These are phyloP conservation scores for Ptyas mucosa DNA, from an alignment of 2,113 vertebrate species.

Conservation along the genomic window DNA sequence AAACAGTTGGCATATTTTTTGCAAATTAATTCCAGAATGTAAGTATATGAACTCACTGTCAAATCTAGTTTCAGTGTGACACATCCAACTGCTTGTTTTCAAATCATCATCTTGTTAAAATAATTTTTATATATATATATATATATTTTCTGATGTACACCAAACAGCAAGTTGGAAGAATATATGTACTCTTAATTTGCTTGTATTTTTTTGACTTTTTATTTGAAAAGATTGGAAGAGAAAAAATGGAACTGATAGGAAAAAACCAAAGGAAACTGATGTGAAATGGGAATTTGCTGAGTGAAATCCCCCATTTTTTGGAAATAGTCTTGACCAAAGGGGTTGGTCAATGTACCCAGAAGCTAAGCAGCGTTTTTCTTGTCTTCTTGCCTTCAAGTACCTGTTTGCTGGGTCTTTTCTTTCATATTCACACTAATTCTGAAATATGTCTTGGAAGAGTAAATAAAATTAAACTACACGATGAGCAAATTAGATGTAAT, in stretches of 20 bases:
- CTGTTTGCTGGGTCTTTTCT: background rate
- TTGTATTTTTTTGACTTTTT: background rate
- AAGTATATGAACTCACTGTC: slow-evolving; percentile 32
- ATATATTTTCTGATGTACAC: background rate
- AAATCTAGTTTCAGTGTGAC: slow-evolving; percentile 39
- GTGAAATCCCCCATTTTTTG: background rate
- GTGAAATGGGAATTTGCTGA: background rate
- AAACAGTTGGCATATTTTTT: slow-evolving; percentile 55
- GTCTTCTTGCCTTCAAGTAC: background rate
- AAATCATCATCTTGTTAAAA: background rate
- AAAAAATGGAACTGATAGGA: background rate
- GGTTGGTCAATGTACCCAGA: background rate
- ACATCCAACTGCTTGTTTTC: background rate
- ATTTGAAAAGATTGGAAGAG: background rate
- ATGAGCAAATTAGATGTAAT: background rate
- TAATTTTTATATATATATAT: background rate
- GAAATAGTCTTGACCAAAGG: background rate
- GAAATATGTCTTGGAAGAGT: background rate
- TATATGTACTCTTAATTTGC: background rate
- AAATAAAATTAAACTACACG: background rate
- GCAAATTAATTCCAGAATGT: slow-evolving; percentile 46
- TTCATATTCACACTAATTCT: background rate
- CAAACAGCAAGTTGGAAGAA: background rate
- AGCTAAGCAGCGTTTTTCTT: background rate
- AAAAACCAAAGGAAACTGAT: background rate